Conservation (phyloP, 2,797 vertebrate species). For the Trachurus trachurus region DNA sequence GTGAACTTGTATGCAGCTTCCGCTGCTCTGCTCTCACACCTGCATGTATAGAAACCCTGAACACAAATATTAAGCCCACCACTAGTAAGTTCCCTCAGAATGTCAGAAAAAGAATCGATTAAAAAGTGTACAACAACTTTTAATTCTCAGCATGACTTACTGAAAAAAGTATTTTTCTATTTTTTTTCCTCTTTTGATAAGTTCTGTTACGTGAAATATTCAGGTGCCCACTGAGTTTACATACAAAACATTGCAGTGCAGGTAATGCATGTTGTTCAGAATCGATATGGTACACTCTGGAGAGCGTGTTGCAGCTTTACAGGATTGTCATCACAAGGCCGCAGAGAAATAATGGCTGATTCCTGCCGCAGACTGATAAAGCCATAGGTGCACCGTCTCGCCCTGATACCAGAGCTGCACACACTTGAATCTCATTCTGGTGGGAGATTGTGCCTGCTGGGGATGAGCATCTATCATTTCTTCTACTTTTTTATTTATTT, state of each 20-base stretch:
- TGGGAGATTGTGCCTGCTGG: constrained; percentile 17
- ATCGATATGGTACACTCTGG: not conserved
- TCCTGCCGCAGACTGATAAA: constrained; percentile 40
- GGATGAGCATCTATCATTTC: constrained; percentile 2
- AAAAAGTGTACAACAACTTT: not conserved
- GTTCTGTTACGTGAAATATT: not conserved
- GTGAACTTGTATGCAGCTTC: no score
- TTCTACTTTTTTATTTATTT: no score
- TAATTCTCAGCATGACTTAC: not conserved
- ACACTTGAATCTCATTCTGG: constrained; percentile 41
- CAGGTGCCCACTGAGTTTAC: not conserved
- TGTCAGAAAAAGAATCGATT: no score
- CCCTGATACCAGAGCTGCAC: constrained; percentile 18
- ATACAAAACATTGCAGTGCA: not conserved
- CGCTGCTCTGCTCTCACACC: no score
- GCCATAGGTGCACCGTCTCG: constrained; percentile 9
- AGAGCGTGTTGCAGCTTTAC: constrained; percentile 17
- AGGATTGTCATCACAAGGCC: constrained; percentile 26
- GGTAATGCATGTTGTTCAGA: constrained; percentile 3
- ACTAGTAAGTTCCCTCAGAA: no score
- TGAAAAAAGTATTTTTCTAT: not conserved
- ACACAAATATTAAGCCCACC: no score
- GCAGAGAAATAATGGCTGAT: constrained; percentile 4
- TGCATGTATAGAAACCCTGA: no score
- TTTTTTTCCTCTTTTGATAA: not conserved